Base-by-base conservation (phyloP, 2,113 vertebrate species). In the Alouatta palliata region DNA sequence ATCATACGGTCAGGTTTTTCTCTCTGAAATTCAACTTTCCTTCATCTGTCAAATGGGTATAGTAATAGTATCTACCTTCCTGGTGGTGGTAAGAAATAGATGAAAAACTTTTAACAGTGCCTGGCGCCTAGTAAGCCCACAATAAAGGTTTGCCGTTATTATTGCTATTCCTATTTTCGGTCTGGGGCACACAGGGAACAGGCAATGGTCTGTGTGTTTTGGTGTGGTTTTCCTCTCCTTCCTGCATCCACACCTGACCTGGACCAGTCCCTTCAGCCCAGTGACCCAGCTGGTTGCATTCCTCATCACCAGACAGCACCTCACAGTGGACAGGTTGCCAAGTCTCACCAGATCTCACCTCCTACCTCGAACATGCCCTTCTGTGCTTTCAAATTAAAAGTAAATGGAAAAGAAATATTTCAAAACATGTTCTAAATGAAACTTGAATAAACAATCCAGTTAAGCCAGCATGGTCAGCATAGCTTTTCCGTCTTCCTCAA, bases 401-500 rank as follows among this genome's bases (percentile, higher is more conserved):
- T 30, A 75, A 19, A 32, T 23, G 11, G 20, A 6, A 77, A 70
- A 64, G 7, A 95, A 40, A 52, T 32, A 68, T 49, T 91, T 89
- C 16, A 68, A 95, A 75, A 37, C 3, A 25, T 66, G 80, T 83
- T 75, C 70, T 76, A 92, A 75, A 43, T 92, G 84, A 77, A 83
- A 61, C 25, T 70, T 64, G 35, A 87, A 54, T 54, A 12, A 64
- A 37, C 8, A 25, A 9, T 43, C 21, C 37, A 2, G 7, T 9
- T 3, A 40, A 73, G n/a, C 6, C 84, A 75, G 10, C 8, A 27
- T 11, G 6, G 32, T 37, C 27, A 64, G 17, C 9, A 21, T 27
- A 40, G 43, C 23, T 75, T 54, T 93, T 49, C 75, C 86, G 21
- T 47, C n/a, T 73, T 54, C 80, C 71, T 75, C 43, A 17, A 3